Evolutionary conservation across 2,797 vertebrate species (phyloP), one percentile per base, ranked within the genome.

Genomic region (Silurus lanzhouensis): DNA sequence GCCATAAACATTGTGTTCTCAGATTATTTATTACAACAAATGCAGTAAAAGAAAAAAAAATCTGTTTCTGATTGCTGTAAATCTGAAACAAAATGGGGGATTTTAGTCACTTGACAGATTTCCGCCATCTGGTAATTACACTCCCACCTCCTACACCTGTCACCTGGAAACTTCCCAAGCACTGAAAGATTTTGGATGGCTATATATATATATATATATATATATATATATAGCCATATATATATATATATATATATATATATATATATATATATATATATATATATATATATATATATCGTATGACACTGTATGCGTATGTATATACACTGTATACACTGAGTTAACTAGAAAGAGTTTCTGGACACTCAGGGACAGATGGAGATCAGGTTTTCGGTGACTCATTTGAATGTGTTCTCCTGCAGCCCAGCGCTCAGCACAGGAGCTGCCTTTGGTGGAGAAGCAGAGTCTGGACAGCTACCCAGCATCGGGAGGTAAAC

Each of bases 401-500:
- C 22, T 52, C 14, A 7, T 81, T 38, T 38, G 38, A 38, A 15
- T 74, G 64, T 76, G 78, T 77, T 87, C 61, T 84, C 88, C 83
- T 67, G 68, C 92, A 97, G 96, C 96, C 91, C 96, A 97, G 89
- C 93, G 96, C 86, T 97, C 96, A 4, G 96, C 96, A 84, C 96
- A 97, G 92, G 96, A 97, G 91, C 92, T 97, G 93, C 96, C 96
- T 78, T 93, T 96, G 67, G 96, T 97, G 91, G 96, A 97, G 91
- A 96, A 96, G 90, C 96, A 97, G 92, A 97, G 96, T 57, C 84
- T 91, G 0, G 96, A 96, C 91, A 96, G 94, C 91, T 96, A 93
- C 91, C 94, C 94, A 0, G 96, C 95, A 84, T 91, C 87, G 1
- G 96, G 96, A 13, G 96, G 96, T 48, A 96, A 96, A 90, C 96